phyloP scores from a whole-genome alignment of 2,113 vertebrate species.

The Callipepla californica region DNA sequence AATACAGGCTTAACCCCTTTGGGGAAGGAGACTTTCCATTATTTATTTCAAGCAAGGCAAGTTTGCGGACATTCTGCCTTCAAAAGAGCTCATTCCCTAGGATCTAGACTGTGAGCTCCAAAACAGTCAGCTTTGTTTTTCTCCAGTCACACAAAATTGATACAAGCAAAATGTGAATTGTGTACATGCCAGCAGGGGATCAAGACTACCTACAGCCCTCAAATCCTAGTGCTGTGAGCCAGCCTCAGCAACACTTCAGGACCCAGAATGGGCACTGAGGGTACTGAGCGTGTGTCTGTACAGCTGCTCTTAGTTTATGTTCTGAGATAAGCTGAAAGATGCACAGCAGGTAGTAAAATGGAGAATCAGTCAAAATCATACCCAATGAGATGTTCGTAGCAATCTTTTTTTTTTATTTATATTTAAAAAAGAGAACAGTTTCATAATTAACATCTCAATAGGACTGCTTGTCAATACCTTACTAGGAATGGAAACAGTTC shows the following conservation, averaged over 20 bases:
- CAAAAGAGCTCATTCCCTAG: not conserved
- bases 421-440: not conserved
- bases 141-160: not conserved
- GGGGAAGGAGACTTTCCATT: not conserved
- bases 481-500: not conserved
- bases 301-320: no score
- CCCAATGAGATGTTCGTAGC: fast-evolving
- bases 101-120: no score
- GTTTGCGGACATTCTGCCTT: not conserved
- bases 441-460: not conserved
- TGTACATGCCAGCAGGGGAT: not conserved
- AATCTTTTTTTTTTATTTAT: not conserved
- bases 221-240: not conserved
- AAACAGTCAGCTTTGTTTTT: not conserved
- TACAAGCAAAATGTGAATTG: not conserved
- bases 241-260: not conserved
- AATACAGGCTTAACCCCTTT: not conserved
- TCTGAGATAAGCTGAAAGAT: not conserved
- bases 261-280: not conserved
- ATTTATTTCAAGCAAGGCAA: not conserved
- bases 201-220: not conserved
- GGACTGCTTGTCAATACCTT: not conserved
- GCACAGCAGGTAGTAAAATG: not conserved
- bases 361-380: not conserved
- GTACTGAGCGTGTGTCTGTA: fast-evolving